Conservation (phyloP, 2,888 invertebrate species). For the Yponomeuta cagnagella region DNA sequence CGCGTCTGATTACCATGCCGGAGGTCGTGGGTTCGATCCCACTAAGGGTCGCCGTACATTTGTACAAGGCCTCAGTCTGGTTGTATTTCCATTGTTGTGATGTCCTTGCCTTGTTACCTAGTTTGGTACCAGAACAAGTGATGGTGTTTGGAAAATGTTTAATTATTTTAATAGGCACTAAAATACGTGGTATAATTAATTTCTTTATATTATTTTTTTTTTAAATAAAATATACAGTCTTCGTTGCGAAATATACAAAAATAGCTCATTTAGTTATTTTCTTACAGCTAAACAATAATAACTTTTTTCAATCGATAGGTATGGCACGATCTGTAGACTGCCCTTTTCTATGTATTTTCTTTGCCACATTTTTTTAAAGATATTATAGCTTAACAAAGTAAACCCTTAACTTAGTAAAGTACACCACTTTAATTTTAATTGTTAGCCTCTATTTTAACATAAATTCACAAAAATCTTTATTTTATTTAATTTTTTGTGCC, state of each 20-base stretch:
- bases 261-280: slow-evolving; percentile 25
- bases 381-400: background rate
- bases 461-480: background rate
- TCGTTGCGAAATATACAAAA: slow-evolving; percentile 53
- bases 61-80: no score
- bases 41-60: no score
- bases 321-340: slow-evolving; percentile 12
- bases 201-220: background rate
- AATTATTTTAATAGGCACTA: no score
- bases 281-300: slow-evolving; percentile 5
- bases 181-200: background rate
- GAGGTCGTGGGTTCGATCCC: no score
- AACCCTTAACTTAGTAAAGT: background rate
- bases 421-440: background rate
- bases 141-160: no score
- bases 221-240: slow-evolving; percentile 59
- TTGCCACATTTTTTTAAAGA: background rate
- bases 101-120: no score
- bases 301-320: background rate
- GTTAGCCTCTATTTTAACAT: slow-evolving; percentile 6
- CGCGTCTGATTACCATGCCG: no score
- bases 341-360: background rate
- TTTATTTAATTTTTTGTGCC: no score
- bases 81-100: no score
- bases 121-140: no score